Evolutionary conservation across 2,113 vertebrate species (phyloP).

Genomic region (Glaucomys volans): DNA sequence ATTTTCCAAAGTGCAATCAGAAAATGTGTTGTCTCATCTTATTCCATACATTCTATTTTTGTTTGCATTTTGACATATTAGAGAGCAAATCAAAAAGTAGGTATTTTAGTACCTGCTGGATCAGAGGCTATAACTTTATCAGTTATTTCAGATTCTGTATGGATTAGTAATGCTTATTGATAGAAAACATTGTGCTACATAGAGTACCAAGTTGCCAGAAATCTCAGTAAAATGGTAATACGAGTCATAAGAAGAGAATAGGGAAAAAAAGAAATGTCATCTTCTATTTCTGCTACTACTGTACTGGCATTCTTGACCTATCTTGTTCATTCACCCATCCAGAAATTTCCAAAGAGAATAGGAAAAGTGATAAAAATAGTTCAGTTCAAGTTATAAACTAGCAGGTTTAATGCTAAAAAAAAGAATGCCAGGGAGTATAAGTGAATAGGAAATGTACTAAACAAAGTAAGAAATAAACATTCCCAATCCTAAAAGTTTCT

Average conservation of each 20-base stretch:
- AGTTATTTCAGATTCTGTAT: slow-evolving; percentile 66
- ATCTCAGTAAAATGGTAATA: not conserved
- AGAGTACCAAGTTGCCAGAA: not conserved
- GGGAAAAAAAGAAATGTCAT: slow-evolving; percentile 46
- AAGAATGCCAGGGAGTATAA: slow-evolving; percentile 66
- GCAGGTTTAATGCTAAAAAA: slow-evolving; percentile 73
- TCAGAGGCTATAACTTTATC: slow-evolving; percentile 81
- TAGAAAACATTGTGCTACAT: slow-evolving; percentile 10
- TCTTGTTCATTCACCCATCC: slow-evolving; percentile 4
- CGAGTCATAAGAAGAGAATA: slow-evolving; percentile 70
- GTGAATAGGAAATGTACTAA: slow-evolving; percentile 64
- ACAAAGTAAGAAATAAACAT: slow-evolving; percentile 84
- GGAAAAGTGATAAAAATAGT: not conserved
- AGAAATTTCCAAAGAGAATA: slow-evolving; percentile 7
- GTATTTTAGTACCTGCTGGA: slow-evolving; percentile 86
- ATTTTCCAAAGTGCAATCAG: slow-evolving; percentile 42
- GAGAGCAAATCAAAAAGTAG: slow-evolving; percentile 86
- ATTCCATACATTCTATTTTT: slow-evolving; percentile 69
- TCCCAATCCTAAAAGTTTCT: slow-evolving; percentile 83
- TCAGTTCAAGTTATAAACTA: not conserved
- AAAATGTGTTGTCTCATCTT: slow-evolving; percentile 42
- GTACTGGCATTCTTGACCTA: slow-evolving; percentile 58
- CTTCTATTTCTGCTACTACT: slow-evolving; percentile 31
- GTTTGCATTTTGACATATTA: slow-evolving; percentile 83
- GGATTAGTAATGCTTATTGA: slow-evolving; percentile 52